Evolutionary conservation across 2,888 invertebrate genomes (phyloP), one percentile per base, ranked within the genome.

Genomic region (Xylophagus ater): DNA sequence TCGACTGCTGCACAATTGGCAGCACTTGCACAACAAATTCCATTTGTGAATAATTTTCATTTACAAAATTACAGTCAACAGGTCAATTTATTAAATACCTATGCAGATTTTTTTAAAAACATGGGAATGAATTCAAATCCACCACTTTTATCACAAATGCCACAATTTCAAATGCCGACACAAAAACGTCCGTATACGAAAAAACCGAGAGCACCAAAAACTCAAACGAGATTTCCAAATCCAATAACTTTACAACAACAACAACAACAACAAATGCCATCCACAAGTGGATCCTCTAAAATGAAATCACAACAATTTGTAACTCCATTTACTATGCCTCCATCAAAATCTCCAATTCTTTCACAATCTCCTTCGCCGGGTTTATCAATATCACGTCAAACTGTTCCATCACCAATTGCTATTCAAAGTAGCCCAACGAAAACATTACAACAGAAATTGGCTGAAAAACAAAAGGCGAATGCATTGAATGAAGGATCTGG

Each of bases 371-470:
- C 40, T 6, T 38, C 21, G 21, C 41, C 43, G n/a, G n/a, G n/a
- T n/a, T n/a, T n/a, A n/a, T n/a, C 43, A 4, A 41, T 40, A 23
- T 19, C 32, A 3, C 18, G 35, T 9, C 36, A 29, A 14, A 39
- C 40, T 18, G 26, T 46, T 5, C 29, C 37, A 25, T 40, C 44
- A 40, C 37, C 41, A 5, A 30, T 34, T 1, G 29, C 34, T 2
- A 2, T 46, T 47, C 69, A 68, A 53, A 60, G 64, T 2, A 73
- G 71, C 49, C 71, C 75, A 1, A 72, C 72, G 1, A 78, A 78
- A 61, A 78, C 79, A 1, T 55, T 79, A 40, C 78, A 79, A 52
- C 77, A 79, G 54, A 78, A 78, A 56, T 57, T 79, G 39, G 78
- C 78, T 0, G 78, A 79, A 42, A 73, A 77, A 46, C 78, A 78